Evolutionary conservation across 2,888 invertebrate genomes (phyloP).

Genomic region (Kryphioiulus occultus): DNA sequence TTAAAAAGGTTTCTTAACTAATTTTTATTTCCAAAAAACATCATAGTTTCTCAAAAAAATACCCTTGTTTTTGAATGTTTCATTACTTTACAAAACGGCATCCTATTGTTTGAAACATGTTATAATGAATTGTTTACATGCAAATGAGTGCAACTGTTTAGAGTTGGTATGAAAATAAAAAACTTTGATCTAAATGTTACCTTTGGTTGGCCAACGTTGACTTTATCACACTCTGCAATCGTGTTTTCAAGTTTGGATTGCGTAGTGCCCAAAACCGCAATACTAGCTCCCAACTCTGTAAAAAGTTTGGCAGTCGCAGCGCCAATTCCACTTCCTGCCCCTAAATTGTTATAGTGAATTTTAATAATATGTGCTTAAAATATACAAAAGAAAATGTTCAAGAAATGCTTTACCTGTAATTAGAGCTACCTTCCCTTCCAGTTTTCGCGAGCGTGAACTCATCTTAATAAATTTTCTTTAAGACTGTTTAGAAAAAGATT

Average conservation of each 20-base stretch:
- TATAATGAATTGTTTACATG: no score
- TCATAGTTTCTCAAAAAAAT: no score
- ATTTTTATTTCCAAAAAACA: no score
- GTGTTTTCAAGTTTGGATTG: constrained; percentile 27
- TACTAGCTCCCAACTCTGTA: constrained; percentile 47
- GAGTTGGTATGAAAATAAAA: no score
- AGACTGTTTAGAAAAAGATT: not conserved
- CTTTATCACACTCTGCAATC: constrained; percentile 47
- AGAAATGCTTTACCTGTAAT: not conserved
- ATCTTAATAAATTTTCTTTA: not conserved
- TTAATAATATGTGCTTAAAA: no score
- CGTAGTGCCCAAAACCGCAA: constrained; percentile 33
- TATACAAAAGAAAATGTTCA: no score
- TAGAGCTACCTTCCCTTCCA: not conserved
- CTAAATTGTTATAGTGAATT: not conserved
- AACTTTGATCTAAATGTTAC: no score
- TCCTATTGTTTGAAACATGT: no score
- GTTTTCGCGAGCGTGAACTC: not conserved
- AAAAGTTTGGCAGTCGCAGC: constrained; percentile 49
- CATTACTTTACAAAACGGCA: no score
- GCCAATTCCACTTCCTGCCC: constrained; percentile 51
- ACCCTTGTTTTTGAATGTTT: no score
- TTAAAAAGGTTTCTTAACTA: no score
- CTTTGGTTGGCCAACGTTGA: constrained; percentile 43
- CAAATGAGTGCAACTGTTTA: no score